phyloP scores from a whole-genome alignment of 2,113 vertebrate genomes.

The Siphamia tubifer region DNA sequence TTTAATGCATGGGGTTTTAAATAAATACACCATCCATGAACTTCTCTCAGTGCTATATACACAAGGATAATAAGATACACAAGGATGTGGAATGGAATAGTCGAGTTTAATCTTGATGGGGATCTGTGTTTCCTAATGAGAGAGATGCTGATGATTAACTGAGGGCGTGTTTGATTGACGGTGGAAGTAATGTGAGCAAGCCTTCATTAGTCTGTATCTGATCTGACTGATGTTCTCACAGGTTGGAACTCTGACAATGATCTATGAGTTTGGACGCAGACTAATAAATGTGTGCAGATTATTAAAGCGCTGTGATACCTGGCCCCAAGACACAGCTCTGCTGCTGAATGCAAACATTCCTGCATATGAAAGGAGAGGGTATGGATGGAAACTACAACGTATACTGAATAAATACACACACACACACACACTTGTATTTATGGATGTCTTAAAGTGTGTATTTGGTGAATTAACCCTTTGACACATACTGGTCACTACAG shows the following conservation, averaged over 20 bases:
- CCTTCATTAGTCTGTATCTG: conserved; percentile 57
- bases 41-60: too few relatives aligned
- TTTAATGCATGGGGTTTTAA: too few relatives aligned
- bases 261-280: conserved; percentile 38
- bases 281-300: conserved; percentile 41
- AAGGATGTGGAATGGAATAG: neutral
- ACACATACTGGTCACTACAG: too few relatives aligned
- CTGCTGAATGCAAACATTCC: neutral
- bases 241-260: conserved; percentile 46
- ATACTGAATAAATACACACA: neutral
- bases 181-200: conserved; percentile 45
- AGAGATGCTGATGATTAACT: conserved; percentile 43
- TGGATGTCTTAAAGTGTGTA: neutral
- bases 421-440: neutral
- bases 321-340: neutral
- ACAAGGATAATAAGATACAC: neutral
- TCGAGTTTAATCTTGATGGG: conserved; percentile 9
- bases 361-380: neutral
- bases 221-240: conserved; percentile 24
- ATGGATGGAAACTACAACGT: neutral
- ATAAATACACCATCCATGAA: too few relatives aligned
- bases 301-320: conserved; percentile 28
- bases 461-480: too few relatives aligned
- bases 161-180: conserved; percentile 42
- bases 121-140: conserved; percentile 46